Percentiles rank a stretch among this genome's conserved stretches.
phyloP scores from a whole-genome alignment of 2,888 invertebrate genomes.

The Athetis lepigone region DNA sequence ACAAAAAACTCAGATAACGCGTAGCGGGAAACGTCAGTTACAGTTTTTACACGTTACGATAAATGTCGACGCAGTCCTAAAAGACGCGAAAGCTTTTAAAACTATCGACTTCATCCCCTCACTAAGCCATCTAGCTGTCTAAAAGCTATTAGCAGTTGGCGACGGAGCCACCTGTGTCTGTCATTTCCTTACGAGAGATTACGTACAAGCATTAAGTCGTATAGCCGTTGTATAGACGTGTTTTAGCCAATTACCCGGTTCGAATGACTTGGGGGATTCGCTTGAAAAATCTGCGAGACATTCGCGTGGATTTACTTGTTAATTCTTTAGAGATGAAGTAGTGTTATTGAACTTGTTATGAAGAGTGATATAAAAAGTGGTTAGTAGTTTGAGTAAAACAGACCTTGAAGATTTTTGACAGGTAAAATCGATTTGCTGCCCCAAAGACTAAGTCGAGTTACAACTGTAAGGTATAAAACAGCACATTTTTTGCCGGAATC shows the following conservation, averaged over 20 bases:
- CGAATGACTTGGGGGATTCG: conserved; percentile 43
- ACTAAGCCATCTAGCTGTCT: conserved; percentile 79
- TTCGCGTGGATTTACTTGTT: conserved; percentile 4
- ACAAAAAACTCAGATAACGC: too few relatives aligned
- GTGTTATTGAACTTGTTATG: background rate
- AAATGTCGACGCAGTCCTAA: too few relatives aligned
- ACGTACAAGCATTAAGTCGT: conserved; percentile 77
- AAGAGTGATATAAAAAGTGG: background rate
- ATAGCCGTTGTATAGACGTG: conserved; percentile 57
- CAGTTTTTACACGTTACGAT: too few relatives aligned
- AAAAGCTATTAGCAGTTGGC: conserved; percentile 90
- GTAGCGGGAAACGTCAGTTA: too few relatives aligned
- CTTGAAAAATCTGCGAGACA: conserved; percentile 38
- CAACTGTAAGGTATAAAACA: too few relatives aligned
- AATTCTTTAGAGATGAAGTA: conserved; percentile 7
- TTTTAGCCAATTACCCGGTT: conserved; percentile 69
- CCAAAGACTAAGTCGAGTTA: too few relatives aligned
- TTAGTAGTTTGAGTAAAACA: too few relatives aligned
- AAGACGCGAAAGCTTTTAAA: conserved; percentile 10
- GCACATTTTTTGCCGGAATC: too few relatives aligned
- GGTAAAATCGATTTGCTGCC: too few relatives aligned
- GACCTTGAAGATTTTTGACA: too few relatives aligned
- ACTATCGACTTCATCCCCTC: conserved; percentile 62
- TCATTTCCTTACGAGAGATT: conserved; percentile 88
- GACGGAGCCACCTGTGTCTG: conserved; percentile 81